These are phyloP conservation scores for Tenualosa ilisha DNA, from an alignment of 2,797 vertebrate genomes.

Conservation along the genomic window DNA sequence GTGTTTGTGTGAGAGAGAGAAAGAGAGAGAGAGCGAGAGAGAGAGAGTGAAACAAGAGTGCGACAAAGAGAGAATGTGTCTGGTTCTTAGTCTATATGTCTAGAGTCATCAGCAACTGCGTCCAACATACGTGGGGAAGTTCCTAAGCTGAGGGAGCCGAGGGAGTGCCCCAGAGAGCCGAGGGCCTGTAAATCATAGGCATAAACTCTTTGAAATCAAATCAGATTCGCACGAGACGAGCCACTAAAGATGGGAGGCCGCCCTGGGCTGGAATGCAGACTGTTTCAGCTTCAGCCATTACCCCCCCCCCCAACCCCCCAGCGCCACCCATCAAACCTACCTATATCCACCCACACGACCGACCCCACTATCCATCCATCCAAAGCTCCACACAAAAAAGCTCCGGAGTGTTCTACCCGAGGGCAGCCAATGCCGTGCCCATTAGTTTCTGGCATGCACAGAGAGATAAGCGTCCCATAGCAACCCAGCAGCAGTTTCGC, in stretches of 20 bases:
- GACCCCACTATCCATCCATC: not conserved
- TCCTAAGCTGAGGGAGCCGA: not conserved
- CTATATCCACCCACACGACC: not conserved
- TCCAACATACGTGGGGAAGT: not conserved
- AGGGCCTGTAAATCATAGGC: constrained; percentile 65
- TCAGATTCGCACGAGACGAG: constrained; percentile 57
- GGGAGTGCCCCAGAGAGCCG: constrained; percentile 45
- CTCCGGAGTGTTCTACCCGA: not conserved
- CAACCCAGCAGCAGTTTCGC: not conserved
- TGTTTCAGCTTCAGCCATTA: not conserved
- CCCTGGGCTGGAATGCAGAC: constrained; percentile 26
- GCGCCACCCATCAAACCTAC: not conserved
- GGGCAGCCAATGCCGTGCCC: not conserved
- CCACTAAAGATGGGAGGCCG: constrained; percentile 45
- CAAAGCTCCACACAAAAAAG: not conserved
- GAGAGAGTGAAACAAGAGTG: not conserved
- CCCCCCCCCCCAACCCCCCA: not conserved
- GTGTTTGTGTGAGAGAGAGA: too few relatives aligned
- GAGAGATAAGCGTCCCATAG: not conserved
- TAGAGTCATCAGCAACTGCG: not conserved
- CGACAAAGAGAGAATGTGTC: not conserved
- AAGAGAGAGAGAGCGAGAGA: constrained; percentile 3
- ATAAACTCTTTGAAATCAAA: constrained; percentile 64
- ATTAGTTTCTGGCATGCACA: not conserved
- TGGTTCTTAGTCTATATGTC: not conserved